Conservation (phyloP, 1,140 invertebrate species). For the Drepana arcuata region DNA sequence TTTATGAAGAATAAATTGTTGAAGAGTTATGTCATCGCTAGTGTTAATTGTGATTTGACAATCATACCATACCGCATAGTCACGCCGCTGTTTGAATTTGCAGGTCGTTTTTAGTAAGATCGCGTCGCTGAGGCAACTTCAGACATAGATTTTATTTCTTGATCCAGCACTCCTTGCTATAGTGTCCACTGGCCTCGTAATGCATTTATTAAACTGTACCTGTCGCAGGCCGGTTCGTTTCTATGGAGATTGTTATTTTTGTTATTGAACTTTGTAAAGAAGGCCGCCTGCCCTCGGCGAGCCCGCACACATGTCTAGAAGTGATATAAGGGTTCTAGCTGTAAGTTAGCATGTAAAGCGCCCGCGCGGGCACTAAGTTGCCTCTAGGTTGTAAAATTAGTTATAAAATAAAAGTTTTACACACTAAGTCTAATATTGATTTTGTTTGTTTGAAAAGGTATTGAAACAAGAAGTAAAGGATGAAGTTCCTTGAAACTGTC, state of each 20-base stretch:
- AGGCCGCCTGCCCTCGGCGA: neutral
- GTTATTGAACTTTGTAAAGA: neutral
- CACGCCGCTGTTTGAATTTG: conserved; percentile 67
- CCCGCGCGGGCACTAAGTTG: conserved; percentile 24
- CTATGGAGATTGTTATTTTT: neutral
- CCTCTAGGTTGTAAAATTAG: conserved; percentile 62
- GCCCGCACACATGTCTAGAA: neutral
- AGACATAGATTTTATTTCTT: conserved; percentile 52
- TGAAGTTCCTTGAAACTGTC: conserved; percentile 72
- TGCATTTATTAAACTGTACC: conserved; percentile 59
- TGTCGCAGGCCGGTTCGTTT: conserved; percentile 22
- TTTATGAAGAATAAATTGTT: conserved; percentile 16
- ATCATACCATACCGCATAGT: conserved; percentile 32
- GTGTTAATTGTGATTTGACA: conserved; percentile 4
- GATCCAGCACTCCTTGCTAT: conserved; percentile 42
- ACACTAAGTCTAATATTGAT: conserved; percentile 72
- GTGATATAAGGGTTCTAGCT: conserved; percentile 28
- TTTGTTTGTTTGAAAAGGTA: conserved; percentile 74
- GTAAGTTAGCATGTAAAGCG: conserved; percentile 51
- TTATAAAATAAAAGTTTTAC: conserved; percentile 64
- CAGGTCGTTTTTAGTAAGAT: conserved; percentile 71
- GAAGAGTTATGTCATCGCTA: no score
- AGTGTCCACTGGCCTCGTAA: conserved; percentile 38
- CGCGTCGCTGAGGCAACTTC: conserved; percentile 50
- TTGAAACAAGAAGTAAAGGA: conserved; percentile 74